These are phyloP conservation scores for Seira sanloemensis DNA, from an alignment of 2,888 invertebrate species.

Conservation along the genomic window DNA sequence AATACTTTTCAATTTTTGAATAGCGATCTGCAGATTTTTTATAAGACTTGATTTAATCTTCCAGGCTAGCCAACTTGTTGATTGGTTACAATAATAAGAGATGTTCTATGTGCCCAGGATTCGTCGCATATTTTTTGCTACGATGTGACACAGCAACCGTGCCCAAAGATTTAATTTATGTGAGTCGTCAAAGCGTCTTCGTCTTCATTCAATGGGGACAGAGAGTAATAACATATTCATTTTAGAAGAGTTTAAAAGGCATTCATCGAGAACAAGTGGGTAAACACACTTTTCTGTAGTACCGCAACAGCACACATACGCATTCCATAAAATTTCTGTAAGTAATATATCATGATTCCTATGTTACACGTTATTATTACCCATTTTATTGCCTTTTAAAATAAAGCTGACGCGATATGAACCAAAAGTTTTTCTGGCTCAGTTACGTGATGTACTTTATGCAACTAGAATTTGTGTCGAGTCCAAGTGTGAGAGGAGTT, in stretches of 20 bases:
- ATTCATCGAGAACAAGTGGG: background rate
- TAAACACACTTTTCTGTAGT: too few species aligned
- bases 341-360: too few species aligned
- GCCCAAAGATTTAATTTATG: background rate
- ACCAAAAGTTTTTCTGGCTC: background rate
- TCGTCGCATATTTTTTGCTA: slow-evolving; percentile 23
- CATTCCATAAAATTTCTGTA: too few species aligned
- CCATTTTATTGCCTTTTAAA: too few species aligned
- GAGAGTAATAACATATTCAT: background rate
- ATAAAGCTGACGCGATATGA: background rate
- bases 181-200: background rate
- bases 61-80: slow-evolving; percentile 16
- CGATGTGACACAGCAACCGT: slow-evolving; percentile 18
- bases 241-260: background rate
- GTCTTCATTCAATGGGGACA: background rate
- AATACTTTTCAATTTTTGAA: too few species aligned
- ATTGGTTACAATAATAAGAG: background rate
- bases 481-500: too few species aligned
- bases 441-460: too few species aligned
- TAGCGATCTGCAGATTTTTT: too few species aligned
- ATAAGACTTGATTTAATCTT: too few species aligned
- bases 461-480: too few species aligned
- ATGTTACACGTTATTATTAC: too few species aligned
- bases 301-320: too few species aligned
- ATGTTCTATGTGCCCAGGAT: slow-evolving; percentile 23